phyloP scores from a whole-genome alignment of 2,113 vertebrate species.

The Garra rufa region DNA sequence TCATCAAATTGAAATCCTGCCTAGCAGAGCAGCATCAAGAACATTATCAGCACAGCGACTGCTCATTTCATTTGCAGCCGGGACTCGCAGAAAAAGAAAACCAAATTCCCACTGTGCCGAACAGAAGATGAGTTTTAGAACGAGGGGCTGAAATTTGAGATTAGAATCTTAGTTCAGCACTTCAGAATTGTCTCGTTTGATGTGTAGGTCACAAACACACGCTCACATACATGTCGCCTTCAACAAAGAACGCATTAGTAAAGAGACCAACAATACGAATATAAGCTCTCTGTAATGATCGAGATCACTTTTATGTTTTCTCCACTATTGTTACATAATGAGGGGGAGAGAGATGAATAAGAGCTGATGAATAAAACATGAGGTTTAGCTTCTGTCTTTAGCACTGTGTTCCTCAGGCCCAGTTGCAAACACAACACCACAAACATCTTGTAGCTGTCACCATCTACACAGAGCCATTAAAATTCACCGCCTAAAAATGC shows the following conservation, averaged over 20 bases:
- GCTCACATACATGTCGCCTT: not conserved
- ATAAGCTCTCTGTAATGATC: conserved; percentile 33
- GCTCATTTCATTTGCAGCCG: not conserved
- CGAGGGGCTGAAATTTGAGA: not conserved
- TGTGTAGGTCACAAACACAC: conserved; percentile 29
- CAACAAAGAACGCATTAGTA: conserved; percentile 14
- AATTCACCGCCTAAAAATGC: conserved; percentile 12
- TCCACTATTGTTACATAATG: conserved; percentile 25
- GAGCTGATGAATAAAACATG: conserved; percentile 60
- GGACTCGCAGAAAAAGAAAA: not conserved
- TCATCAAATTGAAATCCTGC: conserved; percentile 9
- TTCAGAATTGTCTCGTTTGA: not conserved
- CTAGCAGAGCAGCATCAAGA: not conserved
- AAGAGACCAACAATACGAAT: conserved; percentile 4
- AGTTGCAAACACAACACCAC: conserved; percentile 20
- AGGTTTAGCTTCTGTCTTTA: conserved; percentile 34
- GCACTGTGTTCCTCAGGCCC: not conserved
- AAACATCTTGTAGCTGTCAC: conserved; percentile 45
- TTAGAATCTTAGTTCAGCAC: not conserved
- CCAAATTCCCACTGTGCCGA: not conserved
- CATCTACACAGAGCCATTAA: conserved; percentile 9
- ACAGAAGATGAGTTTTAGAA: not conserved
- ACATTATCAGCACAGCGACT: conserved; percentile 17
- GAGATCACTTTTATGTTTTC: conserved; percentile 36
- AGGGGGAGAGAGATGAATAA: conserved; percentile 5